phyloP scores from a whole-genome alignment of 1,140 invertebrate species.

The Drosophila virilis region DNA sequence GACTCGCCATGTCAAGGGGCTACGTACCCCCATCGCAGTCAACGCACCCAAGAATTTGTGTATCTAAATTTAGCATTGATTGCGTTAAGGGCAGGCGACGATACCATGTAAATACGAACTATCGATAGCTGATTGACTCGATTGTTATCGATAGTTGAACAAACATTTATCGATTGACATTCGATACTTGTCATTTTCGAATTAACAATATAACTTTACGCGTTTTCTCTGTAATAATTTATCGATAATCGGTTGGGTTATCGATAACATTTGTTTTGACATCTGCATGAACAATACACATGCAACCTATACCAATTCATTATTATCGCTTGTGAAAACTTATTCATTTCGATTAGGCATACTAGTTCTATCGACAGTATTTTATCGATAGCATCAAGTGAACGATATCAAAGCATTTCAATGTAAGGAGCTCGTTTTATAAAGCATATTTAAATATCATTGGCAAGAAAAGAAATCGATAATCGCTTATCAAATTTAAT shows the following conservation, averaged over 20 bases:
- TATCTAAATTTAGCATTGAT: slow-evolving; percentile 32
- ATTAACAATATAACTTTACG: too few relatives aligned
- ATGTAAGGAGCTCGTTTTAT: background rate
- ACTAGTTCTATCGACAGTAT: background rate
- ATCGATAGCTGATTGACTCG: background rate
- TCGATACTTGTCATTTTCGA: too few relatives aligned
- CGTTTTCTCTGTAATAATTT: too few relatives aligned
- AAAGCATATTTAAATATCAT: too few relatives aligned
- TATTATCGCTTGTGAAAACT: too few relatives aligned
- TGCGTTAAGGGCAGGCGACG: background rate
- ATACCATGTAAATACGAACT: background rate
- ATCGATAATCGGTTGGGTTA: background rate
- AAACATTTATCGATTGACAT: background rate
- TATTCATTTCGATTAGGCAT: too few relatives aligned
- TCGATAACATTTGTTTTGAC: too few relatives aligned
- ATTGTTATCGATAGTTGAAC: background rate
- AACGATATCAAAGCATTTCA: too few relatives aligned
- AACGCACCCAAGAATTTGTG: slow-evolving; percentile 25
- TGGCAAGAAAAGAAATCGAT: too few relatives aligned
- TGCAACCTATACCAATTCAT: background rate
- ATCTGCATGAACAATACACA: background rate
- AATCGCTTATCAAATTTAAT: too few relatives aligned
- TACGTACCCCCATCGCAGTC: slow-evolving; percentile 32
- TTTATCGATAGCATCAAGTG: background rate
- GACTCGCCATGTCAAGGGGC: slow-evolving; percentile 10